Evolutionary conservation across 2,888 invertebrate genomes (phyloP), one percentile per base, ranked within the genome.

Genomic region (Laspeyria flexula): DNA sequence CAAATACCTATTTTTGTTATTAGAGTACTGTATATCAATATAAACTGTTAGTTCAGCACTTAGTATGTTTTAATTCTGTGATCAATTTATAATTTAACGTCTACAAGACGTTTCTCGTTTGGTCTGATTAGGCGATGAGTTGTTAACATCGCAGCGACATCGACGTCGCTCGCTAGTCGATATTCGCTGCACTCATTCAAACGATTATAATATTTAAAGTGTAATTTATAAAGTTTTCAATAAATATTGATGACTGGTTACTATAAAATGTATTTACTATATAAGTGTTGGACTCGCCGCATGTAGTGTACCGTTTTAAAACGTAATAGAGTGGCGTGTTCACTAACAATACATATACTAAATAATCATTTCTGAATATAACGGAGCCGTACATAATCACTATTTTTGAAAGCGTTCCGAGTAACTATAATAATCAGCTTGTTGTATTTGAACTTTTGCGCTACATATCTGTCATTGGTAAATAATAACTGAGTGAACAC

Each of bases 1-100:
- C 84, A 85, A 86, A 86, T 88, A 73, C 77, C 73, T 87, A 88
- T 88, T 89, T 89, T 89, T 88, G 81, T 90, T 89, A 86, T 83
- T 83, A 84, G 79, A 80, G 21, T 71, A 85, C 82, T 83, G 80
- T 84, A 82, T 81, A 82, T 76, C 73, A 75, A 72, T 84, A 71
- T 81, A 73, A 79, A 84, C 75, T 72, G 73, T 75, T 83, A 84
- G 81, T 79, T 77, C 81, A 75, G 75, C 77, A 75, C 77, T 79
- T 79, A 80, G 79, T 75, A 79, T 77, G 79, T 79, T 83, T 77
- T 77, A 75, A 84, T 86, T 86, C 86, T 88, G 88, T 88, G 88
- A 89, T 89, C 78, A 72, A 81, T 60, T 73, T 78, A 73, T 83
- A 67, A 73, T 82, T 83, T 82, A 70, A 71, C 66, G 86, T 80